phyloP scores from a whole-genome alignment of 2,113 vertebrate genomes.

The Mesocricetus auratus region DNA sequence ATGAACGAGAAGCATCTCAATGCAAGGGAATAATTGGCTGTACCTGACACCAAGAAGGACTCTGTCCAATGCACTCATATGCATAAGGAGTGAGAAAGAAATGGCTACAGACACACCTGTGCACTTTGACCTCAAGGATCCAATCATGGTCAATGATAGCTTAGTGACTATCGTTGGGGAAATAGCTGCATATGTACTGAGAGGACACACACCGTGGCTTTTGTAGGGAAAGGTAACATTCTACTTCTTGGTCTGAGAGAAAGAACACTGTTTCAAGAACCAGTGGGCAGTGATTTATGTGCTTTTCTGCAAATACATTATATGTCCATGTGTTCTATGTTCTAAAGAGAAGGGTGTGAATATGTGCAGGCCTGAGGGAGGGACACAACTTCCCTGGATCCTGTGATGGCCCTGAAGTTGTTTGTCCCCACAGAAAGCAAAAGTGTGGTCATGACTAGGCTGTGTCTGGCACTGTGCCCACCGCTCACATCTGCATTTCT shows the following conservation, averaged over 20 bases:
- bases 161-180: neutral
- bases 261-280: neutral
- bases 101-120: neutral
- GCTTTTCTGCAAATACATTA: neutral
- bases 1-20: neutral
- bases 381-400: neutral
- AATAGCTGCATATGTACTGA: neutral
- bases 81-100: neutral
- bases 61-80: neutral
- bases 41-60: neutral
- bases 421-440: neutral
- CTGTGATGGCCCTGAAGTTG: neutral
- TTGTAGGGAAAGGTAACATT: neutral
- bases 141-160: neutral
- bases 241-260: neutral
- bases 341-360: neutral
- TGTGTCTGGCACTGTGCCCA: neutral
- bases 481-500: neutral
- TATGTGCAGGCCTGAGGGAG: neutral
- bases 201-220: neutral
- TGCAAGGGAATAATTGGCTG: neutral
- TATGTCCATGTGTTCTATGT: neutral
- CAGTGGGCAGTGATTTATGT: neutral
- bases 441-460: neutral
- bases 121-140: slow-evolving; percentile 15